phyloP scores from a whole-genome alignment of 2,888 invertebrate species.

The Plebejus melissa region DNA sequence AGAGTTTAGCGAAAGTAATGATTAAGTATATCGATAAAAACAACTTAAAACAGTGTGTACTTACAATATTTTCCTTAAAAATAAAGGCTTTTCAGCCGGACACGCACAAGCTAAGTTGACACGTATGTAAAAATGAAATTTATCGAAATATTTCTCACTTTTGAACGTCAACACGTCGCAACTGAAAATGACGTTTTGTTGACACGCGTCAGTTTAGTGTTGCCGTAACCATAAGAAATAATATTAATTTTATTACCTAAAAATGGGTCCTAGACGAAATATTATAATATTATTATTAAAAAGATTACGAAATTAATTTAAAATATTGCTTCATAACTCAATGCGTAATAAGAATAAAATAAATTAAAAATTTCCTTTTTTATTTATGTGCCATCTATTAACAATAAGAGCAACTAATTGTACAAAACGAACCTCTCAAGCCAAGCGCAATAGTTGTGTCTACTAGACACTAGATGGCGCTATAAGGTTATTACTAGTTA shows the following conservation, averaged over 20 bases:
- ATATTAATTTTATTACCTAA: background rate
- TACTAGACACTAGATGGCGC: background rate
- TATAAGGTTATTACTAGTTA: background rate
- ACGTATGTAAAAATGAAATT: slow-evolving; percentile 73
- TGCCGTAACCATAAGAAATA: slow-evolving; percentile 32
- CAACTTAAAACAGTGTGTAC: slow-evolving; percentile 51
- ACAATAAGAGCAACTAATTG: background rate
- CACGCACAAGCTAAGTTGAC: slow-evolving; percentile 68
- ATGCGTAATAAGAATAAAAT: background rate
- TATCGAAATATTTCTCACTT: slow-evolving; percentile 37
- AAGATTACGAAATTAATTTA: background rate
- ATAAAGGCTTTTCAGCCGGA: slow-evolving; percentile 65
- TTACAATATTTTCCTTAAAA: slow-evolving; percentile 70
- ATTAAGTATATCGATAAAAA: slow-evolving; percentile 36
- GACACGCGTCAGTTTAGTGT: slow-evolving; percentile 47
- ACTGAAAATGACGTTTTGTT: slow-evolving; percentile 34
- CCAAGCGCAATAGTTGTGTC: background rate
- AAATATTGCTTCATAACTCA: background rate
- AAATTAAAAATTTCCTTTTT: background rate
- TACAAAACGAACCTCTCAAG: background rate
- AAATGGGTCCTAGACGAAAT: background rate
- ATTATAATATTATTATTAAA: background rate
- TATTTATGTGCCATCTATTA: background rate
- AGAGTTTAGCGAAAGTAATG: slow-evolving; percentile 22
- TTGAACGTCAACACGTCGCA: slow-evolving; percentile 47